Evolutionary conservation across 92 coral and sea anemone species (phyloP).

Genomic region (Zoanthus solanderi): DNA sequence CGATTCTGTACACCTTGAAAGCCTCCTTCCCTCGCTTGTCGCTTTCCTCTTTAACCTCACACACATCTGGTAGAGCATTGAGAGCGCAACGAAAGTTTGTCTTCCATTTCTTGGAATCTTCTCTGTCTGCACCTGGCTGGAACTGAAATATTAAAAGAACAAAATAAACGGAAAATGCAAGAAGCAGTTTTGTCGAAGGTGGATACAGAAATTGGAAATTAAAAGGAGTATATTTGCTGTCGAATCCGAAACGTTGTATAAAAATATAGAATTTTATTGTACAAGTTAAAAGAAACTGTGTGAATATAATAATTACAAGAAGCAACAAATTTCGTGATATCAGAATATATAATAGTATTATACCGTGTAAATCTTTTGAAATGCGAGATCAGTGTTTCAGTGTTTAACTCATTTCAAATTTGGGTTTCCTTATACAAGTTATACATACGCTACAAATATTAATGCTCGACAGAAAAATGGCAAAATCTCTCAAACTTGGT

Average conservation of each 20-base stretch:
- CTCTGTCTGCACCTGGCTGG: conserved; percentile 53
- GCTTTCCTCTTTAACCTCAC: conserved; percentile 54
- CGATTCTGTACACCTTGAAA: conserved; percentile 52
- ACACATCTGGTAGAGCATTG: conserved; percentile 66
- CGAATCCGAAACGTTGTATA: no score
- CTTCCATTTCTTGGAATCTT: conserved; percentile 63
- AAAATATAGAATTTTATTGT: no score
- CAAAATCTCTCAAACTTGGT: neutral
- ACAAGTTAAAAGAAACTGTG: no score
- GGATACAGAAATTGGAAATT: neutral
- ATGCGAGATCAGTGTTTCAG: no score
- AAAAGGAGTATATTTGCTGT: neutral
- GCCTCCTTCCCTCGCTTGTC: conserved; percentile 70
- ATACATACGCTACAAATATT: neutral
- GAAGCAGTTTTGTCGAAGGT: neutral
- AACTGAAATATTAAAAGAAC: conserved; percentile 13
- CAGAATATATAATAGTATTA: no score
- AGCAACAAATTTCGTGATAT: no score
- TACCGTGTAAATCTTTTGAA: no score
- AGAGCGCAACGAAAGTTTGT: conserved; percentile 68
- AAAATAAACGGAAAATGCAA: no score
- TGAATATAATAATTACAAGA: no score
- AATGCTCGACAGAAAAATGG: neutral
- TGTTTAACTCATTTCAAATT: no score
- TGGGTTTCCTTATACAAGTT: no score